Evolutionary conservation across 2,797 vertebrate genomes (phyloP).

Genomic region (Alosa sapidissima): DNA sequence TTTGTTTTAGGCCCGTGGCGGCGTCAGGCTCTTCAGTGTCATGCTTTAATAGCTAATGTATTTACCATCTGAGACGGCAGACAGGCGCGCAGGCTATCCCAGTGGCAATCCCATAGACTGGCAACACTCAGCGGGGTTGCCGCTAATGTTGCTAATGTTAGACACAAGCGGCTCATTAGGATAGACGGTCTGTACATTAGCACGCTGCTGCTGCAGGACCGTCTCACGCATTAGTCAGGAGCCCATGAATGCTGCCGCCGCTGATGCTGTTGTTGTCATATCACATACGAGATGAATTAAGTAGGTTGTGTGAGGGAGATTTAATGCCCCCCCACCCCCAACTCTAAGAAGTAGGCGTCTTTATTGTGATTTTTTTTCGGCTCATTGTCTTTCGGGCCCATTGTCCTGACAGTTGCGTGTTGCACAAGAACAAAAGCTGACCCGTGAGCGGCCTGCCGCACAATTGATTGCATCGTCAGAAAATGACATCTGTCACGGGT

Average conservation of each 20-base stretch:
- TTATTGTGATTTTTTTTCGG: background rate
- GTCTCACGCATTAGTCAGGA: background rate
- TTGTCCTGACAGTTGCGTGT: conserved; percentile 1
- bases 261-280: conserved; percentile 6
- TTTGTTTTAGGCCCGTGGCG: background rate
- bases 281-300: background rate
- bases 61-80: background rate
- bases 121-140: background rate
- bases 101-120: background rate
- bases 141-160: background rate
- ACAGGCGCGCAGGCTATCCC: background rate
- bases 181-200: background rate
- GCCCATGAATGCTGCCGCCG: background rate
- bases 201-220: background rate
- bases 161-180: conserved; percentile 4
- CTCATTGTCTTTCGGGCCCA: background rate
- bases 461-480: background rate
- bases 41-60: background rate
- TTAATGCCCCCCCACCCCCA: background rate
- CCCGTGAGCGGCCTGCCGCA: background rate
- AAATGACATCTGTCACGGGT: background rate
- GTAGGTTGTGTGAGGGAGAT: background rate
- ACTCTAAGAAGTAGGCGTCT: background rate
- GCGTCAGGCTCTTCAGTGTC: background rate
- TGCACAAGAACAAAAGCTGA: conserved; percentile 7